Evolutionary conservation across 2,888 invertebrate species (phyloP).

Genomic region (Podotricha telesiphe): DNA sequence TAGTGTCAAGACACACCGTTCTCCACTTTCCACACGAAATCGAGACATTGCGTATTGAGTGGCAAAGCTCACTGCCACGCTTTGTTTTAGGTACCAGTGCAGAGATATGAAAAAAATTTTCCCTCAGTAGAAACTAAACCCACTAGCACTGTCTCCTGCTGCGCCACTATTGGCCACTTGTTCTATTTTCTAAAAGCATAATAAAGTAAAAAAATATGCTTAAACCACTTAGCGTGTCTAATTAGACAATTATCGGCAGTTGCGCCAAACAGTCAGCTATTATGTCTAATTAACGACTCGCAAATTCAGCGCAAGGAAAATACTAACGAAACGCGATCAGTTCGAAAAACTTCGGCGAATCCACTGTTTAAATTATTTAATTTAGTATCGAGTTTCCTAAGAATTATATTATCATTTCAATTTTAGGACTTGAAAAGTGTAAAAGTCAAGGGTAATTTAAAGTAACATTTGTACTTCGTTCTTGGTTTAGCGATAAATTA

Average conservation of each 20-base stretch:
- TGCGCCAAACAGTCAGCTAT: slow-evolving; percentile 12
- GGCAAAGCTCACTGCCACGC: too few relatives aligned
- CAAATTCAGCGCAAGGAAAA: slow-evolving; percentile 20
- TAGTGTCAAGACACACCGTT: too few relatives aligned
- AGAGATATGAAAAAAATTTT: too few relatives aligned
- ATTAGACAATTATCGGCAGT: slow-evolving; percentile 21
- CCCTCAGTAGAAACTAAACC: too few relatives aligned
- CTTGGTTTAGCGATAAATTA: not conserved
- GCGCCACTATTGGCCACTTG: too few relatives aligned
- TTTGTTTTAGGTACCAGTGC: too few relatives aligned
- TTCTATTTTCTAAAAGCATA: too few relatives aligned
- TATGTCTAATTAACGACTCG: slow-evolving; percentile 23
- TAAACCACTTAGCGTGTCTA: slow-evolving; percentile 18
- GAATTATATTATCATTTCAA: slow-evolving; percentile 8
- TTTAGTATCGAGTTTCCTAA: slow-evolving; percentile 19
- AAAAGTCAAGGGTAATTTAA: not conserved
- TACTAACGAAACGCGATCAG: slow-evolving; percentile 20
- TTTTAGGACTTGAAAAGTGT: not conserved
- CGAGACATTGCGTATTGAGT: too few relatives aligned
- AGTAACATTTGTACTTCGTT: not conserved
- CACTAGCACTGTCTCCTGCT: too few relatives aligned
- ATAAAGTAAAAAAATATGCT: not conserved
- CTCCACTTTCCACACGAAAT: too few relatives aligned
- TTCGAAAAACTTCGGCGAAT: slow-evolving; percentile 11
- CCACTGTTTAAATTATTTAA: slow-evolving; percentile 18